Evolutionary conservation across 2,888 invertebrate species (phyloP), one percentile per base, ranked within the genome.

Genomic region (Parochlus steinenii): DNA sequence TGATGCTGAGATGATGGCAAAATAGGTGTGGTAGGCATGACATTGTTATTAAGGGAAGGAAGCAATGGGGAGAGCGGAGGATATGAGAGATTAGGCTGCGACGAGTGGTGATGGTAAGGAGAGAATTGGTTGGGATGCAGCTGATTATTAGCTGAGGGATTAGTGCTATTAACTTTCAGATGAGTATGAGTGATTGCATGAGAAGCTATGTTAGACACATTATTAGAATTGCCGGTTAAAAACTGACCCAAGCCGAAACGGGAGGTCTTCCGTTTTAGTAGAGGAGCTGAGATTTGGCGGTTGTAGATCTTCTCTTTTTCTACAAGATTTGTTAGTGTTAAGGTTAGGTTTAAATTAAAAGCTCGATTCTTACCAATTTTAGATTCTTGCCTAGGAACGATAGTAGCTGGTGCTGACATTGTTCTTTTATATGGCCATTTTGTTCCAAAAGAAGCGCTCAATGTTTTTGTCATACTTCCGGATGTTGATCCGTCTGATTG

Each of bases 341-440:
- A 31, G 32, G 12, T 31, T 23, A 7, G 14, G 24, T 19, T 19
- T 31, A 40, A 30, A 36, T 12, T 12, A 12, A 3, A 11, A 22
- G 25, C 24, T 29, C 11, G 14, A 10, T 25, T 20, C 46, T 48
- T 51, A 69, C 71, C 68, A 56, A 69, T 69, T 56, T 78, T 78
- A 10, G 71, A 67, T 49, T 81, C 80, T 49, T 75, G 74, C 32
- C 74, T 67, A 2, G 78, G 74, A 37, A 78, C 69, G 62, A 83
- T 77, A 33, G 80, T 77, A 29, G 85, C 82, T 7, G 92, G 92
- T 10, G 90, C 90, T 5, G 90, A 90, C 69, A 89, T 83, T 31
- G 90, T 89, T 40, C 92, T 63, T 58, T 92, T 87, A 61, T 92
- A 93, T 1, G 92, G 90, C 77, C 89, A 89, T 63, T 92, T 93